Conservation (phyloP, 1,140 invertebrate species). For the Cyrtorhinus lividipennis region DNA sequence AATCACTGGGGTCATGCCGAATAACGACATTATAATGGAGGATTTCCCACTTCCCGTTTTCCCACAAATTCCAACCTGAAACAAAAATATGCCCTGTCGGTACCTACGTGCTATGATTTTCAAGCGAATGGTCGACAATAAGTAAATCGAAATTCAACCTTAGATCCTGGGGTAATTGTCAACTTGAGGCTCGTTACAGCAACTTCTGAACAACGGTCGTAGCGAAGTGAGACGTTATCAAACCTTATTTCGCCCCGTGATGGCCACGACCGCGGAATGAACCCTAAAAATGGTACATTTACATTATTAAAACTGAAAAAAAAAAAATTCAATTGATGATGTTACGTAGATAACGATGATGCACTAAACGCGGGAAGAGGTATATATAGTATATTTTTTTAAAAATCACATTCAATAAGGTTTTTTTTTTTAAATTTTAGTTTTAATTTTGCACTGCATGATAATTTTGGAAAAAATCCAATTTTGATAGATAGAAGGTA, state of each 20-base stretch:
- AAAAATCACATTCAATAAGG: too few species aligned
- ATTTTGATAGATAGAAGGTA: too few species aligned
- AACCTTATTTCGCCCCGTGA: constrained; percentile 52
- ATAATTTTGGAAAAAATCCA: too few species aligned
- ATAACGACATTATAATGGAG: constrained; percentile 52
- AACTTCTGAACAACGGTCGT: constrained; percentile 41
- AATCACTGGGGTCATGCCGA: constrained; percentile 43
- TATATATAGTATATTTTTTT: too few species aligned
- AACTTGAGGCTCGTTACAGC: constrained; percentile 49
- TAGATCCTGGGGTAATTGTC: constrained; percentile 46
- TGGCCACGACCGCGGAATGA: constrained; percentile 47
- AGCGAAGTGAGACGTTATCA: constrained; percentile 48
- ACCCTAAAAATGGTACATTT: constrained; percentile 26
- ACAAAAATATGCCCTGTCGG: too few species aligned
- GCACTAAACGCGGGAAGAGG: too few species aligned
- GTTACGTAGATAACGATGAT: too few species aligned
- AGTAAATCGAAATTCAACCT: constrained; percentile 32
- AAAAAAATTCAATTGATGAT: too few species aligned
- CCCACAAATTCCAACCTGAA: constrained; percentile 60
- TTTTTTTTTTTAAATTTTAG: too few species aligned
- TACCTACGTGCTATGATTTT: not conserved
- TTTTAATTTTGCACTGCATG: too few species aligned
- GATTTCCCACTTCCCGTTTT: constrained; percentile 69
- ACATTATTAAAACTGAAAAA: too few species aligned
- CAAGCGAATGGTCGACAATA: not conserved